Evolutionary conservation across 2,797 vertebrate species (phyloP), one percentile per base, ranked within the genome.

Genomic region (Enteromius unitaeniatus): DNA sequence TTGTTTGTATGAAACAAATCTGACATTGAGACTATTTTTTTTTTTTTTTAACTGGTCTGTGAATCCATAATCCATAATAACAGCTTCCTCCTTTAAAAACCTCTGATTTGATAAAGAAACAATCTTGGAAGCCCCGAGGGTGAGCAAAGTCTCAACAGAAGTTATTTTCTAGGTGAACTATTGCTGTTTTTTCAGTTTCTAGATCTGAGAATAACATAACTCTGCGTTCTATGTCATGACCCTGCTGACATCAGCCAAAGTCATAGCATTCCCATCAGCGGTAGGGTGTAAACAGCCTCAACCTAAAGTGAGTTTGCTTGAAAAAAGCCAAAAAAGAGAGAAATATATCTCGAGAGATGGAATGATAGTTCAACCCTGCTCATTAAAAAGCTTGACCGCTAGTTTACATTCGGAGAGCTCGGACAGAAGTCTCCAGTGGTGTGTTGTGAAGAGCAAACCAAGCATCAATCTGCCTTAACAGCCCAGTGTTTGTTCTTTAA

Each of bases 231-330:
- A 70, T 68, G 11, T 47, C 75, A 67, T 58, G 74, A 31, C 67
- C 67, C 47, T 40, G 68, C 70, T 82, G 80, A 85, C 68, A 65
- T 78, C 74, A 69, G 49, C 42, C 81, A 62, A 69, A 83, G 37
- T 69, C 42, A 68, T 31, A 45, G 23, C 49, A n/a, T 78, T 45
- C 51, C 55, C 74, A n/a, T 21, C 10, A 34, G 8, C 53, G 28
- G 3, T 37, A 21, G 19, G 51, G 15, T 77, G 34, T 60, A 4
- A 77, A 60, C 3, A 60, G n/a, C 26, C 3, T 40, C 3, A 0
- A 42, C 31, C 74, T 11, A 55, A 53, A 34, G 6, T n/a, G 28
- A n/a, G 3, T 37, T 37, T 74, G 28, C 72, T n/a, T 49, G 31
- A 21, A 9, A 34, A 53, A 53, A 64, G 31, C 31, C 1, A 31